Conservation (phyloP, 2,797 vertebrate species). For the Gymnothorax reevesii region DNA sequence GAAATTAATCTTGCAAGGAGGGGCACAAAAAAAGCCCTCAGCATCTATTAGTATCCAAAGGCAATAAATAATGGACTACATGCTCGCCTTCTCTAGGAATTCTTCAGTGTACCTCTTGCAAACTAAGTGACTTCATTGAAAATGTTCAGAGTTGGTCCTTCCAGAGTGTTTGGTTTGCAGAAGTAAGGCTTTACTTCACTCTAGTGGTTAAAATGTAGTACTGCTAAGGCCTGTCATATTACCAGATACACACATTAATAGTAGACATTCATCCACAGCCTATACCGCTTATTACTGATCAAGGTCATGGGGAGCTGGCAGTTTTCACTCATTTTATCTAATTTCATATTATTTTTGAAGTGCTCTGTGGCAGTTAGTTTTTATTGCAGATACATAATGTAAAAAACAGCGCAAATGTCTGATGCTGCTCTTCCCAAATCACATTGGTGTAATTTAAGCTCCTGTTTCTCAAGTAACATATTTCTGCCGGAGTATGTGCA, state of each 20-base stretch:
- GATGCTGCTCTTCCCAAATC: neutral
- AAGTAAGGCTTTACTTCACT: neutral
- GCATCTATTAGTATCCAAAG: neutral
- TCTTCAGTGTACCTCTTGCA: neutral
- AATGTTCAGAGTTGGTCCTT: neutral
- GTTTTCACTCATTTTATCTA: neutral
- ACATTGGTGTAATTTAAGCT: neutral
- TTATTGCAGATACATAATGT: neutral
- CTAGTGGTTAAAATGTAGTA: neutral
- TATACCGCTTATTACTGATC: no score
- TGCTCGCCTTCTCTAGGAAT: neutral
- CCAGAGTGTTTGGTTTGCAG: neutral
- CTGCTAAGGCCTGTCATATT: neutral
- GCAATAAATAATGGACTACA: neutral
- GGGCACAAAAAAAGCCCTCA: neutral
- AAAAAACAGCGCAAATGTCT: neutral
- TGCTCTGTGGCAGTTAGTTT: neutral
- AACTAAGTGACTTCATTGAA: neutral
- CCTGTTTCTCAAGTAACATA: neutral
- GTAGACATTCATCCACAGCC: neutral
- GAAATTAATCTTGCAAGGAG: neutral
- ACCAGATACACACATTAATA: neutral
- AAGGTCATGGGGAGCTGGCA: no score
- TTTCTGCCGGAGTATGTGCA: neutral
- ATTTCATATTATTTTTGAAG: neutral